Evolutionary conservation across 2,888 invertebrate species (phyloP), one percentile per base, ranked within the genome.

Genomic region (Rhamnusium bicolor): DNA sequence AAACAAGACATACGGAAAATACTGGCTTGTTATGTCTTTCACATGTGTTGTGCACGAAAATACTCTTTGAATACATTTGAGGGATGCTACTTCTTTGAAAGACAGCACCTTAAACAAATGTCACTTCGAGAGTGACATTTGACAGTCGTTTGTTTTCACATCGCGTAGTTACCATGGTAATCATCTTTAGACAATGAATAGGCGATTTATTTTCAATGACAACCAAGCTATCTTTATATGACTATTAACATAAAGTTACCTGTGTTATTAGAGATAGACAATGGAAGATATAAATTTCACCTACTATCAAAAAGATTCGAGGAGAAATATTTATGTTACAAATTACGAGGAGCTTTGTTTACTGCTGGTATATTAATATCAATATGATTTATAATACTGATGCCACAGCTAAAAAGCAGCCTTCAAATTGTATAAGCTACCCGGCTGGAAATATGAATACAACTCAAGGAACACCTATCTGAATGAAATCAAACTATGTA

Each of bases 21-120:
- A 72, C 72, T 70, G 70, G 63, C 71, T 73, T 80, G 77, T 79
- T 79, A 80, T 81, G 79, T 81, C 75, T 75, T 73, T 71, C 74
- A 76, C 72, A 67, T 73, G 71, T 74, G 54, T 53, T 53, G 53
- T 16, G 65, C 61, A 72, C 72, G 58, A 63, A 72, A 72, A 72
- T 72, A 72, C 72, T 29, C 62, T 32, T 46, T 21, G 61, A 61
- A 61, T 32, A 29, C 49, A 29, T 53, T 65, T 32, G 24, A 47
- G 70, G 63, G 62, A 62, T 67, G 19, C 67, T 19, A 71, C 66
- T 65, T 21, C 49, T 58, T 72, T 74, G 79, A 77, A 58, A 65
- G 74, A 76, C 76, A 65, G 72, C 77, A 73, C 47, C 72, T 73
- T 75, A 77, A 77, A 79, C 76, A 79, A 75, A 76, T 72, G 71